phyloP scores from a whole-genome alignment of 1,140 invertebrate genomes.

The Oscheius sp. region DNA sequence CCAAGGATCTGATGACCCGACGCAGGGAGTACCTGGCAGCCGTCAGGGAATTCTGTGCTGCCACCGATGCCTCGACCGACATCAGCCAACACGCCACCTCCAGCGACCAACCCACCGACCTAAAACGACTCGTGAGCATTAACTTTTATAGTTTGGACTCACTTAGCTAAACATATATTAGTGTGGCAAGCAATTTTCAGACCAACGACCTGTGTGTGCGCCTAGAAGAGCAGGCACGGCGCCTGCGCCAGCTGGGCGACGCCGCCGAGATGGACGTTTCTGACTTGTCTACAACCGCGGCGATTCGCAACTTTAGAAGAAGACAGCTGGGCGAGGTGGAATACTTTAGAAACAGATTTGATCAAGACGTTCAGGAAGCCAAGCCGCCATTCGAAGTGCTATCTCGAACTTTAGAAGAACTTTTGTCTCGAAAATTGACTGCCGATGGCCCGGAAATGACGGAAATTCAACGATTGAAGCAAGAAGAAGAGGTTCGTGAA shows the following conservation, averaged over 20 bases:
- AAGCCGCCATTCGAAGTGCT: not conserved
- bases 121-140: constrained; percentile 14
- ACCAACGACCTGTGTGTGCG: constrained; percentile 21
- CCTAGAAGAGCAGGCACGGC: constrained; percentile 24
- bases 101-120: constrained; percentile 30
- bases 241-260: constrained; percentile 22
- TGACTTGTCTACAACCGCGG: constrained; percentile 15
- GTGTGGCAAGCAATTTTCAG: constrained; percentile 3
- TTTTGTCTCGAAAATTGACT: not conserved
- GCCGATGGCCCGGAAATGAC: not conserved
- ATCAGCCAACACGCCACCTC: constrained; percentile 30
- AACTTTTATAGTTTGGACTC: not conserved
- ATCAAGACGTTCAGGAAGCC: constrained; percentile 4
- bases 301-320: constrained; percentile 21
- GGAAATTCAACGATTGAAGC: not conserved
- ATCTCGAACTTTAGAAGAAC: not conserved
- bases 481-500: not conserved
- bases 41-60: constrained; percentile 26
- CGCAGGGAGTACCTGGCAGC: constrained; percentile 25
- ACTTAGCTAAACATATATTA: not conserved
- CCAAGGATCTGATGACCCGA: constrained; percentile 22
- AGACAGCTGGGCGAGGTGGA: constrained; percentile 26
- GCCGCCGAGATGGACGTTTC: constrained; percentile 28
- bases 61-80: constrained; percentile 31
- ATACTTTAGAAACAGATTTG: not conserved